Percentiles rank a stretch among this genome's conserved stretches.
phyloP scores from a whole-genome alignment of 2,797 vertebrate species.

The Hylomyscus alleni region DNA sequence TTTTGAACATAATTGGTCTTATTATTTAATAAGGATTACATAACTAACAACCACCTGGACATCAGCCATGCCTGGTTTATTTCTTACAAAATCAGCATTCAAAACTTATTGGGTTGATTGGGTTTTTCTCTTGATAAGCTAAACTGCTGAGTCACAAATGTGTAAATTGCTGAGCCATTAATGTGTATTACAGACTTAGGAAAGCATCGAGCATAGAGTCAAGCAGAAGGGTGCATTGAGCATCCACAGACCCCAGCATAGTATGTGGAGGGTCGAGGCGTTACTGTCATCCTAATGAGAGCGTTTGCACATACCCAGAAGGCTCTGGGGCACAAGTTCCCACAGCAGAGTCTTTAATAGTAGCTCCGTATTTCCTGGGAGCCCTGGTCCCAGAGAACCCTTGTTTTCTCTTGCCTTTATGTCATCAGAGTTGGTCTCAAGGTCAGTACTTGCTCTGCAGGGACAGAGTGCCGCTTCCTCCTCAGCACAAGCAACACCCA shows the following conservation, averaged over 20 bases:
- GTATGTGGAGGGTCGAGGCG: background rate
- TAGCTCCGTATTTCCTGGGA: background rate
- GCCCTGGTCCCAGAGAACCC: background rate
- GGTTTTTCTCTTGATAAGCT: background rate
- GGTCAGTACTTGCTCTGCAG: background rate
- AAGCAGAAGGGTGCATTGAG: background rate
- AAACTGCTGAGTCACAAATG: background rate
- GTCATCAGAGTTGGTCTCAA: background rate
- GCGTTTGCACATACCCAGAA: background rate
- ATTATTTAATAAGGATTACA: background rate
- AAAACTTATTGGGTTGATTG: background rate
- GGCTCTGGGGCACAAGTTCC: background rate
- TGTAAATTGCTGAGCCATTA: too few relatives aligned
- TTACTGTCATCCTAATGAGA: background rate
- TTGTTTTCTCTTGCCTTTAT: background rate
- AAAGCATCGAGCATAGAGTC: background rate
- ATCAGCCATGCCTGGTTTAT: background rate
- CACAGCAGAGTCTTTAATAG: background rate
- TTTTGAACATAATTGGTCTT: background rate
- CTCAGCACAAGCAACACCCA: background rate
- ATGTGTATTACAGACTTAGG: background rate
- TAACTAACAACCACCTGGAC: background rate
- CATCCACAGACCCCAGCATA: background rate
- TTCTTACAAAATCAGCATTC: background rate
- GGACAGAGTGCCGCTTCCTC: background rate